These are phyloP conservation scores for Philhelius pedissequus DNA, from an alignment of 2,888 invertebrate genomes.

Conservation along the genomic window DNA sequence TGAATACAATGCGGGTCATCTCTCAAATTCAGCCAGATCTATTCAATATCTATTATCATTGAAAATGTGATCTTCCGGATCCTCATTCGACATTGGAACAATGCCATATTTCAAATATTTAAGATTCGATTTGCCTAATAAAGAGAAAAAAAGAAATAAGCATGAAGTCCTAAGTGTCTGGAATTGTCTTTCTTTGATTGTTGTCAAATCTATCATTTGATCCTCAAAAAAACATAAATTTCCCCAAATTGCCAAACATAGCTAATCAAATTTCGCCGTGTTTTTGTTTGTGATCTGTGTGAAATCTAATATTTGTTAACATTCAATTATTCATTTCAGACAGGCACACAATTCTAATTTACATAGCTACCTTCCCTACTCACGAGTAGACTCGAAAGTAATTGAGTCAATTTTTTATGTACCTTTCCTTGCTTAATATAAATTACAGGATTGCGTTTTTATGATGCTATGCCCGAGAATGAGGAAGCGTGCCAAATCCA, in stretches of 20 bases:
- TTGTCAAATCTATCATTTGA: background rate
- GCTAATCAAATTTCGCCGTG: background rate
- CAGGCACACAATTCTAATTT: slow-evolving; percentile 1
- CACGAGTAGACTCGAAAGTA: background rate
- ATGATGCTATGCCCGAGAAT: background rate
- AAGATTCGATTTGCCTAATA: too few species aligned
- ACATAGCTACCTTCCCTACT: too few species aligned
- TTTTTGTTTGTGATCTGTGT: background rate
- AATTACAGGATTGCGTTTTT: slow-evolving; percentile 1
- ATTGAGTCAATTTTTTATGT: slow-evolving; percentile 6
- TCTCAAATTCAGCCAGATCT: too few species aligned
- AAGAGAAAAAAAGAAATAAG: too few species aligned
- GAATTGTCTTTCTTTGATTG: background rate
- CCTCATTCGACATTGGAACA: too few species aligned
- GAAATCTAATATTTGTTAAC: background rate
- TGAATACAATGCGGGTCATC: too few species aligned
- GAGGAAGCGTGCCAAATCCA: background rate
- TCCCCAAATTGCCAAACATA: background rate
- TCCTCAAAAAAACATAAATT: background rate
- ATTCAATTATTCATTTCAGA: background rate
- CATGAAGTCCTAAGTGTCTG: too few species aligned
- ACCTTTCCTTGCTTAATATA: slow-evolving; percentile 1
- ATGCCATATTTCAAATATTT: too few species aligned
- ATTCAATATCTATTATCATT: too few species aligned
- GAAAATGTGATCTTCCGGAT: too few species aligned